Base-by-base conservation (phyloP, 2,888 invertebrate genomes). In the Megastigmus dorsalis region DNA sequence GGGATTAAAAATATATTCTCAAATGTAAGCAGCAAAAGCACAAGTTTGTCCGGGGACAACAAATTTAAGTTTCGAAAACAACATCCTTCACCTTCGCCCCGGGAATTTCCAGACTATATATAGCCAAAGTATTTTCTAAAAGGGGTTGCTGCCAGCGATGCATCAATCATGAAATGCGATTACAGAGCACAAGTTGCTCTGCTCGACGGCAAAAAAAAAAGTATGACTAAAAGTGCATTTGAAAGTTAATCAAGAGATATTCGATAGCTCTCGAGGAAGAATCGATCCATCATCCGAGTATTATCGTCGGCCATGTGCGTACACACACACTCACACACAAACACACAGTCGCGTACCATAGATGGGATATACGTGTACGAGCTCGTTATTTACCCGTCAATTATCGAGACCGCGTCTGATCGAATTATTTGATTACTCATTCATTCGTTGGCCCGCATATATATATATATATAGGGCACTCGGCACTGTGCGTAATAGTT, bases 351-450 rank as follows among this genome's bases (percentile, higher is more conserved):
- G 3, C 33, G 33, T 7, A 3, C 7, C 33, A 3, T n/a, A n/a
- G n/a, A n/a, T n/a, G n/a, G n/a, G n/a, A n/a, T n/a, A n/a, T 38
- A 33, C 3, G 20, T 20, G 48, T 30, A 36, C n/a, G 10, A 3
- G 15, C n/a, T n/a, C 45, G 41, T 60, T 60, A 45, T 60, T 60
- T 43, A 60, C 60, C 15, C 43, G 30, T 60, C 60, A 60, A 60
- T 60, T 60, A 45, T 45, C 28, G 1, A 23, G 43, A 60, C 43
- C 45, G 26, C 26, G 18, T 45, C 60, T 10, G 45, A 60, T 60
- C 43, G 60, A 60, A 43, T 60, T 43, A 43, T 60, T 43, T 30
- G 60, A 60, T 43, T 60, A 43, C 60, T 60, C 45, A 57, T 57
- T 23, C 38, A 55, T 57, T 38, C 38, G n/a, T n/a, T n/a, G n/a